Evolutionary conservation across 2,113 vertebrate species (phyloP), one percentile per base, ranked within the genome.

Genomic region (Nycticorax nycticorax): DNA sequence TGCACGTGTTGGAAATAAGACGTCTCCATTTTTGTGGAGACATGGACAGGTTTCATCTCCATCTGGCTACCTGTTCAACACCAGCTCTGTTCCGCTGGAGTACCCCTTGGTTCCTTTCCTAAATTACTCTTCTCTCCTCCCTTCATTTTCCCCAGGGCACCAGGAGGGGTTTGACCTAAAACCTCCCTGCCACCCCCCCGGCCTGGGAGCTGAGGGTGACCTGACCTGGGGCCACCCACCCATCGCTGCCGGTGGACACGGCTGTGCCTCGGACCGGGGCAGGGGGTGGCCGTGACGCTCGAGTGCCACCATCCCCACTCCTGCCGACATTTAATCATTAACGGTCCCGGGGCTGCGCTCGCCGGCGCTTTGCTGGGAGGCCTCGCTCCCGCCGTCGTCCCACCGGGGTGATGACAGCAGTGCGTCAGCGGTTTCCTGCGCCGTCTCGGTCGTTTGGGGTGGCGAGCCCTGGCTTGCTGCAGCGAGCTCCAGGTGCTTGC

Each of bases 221-320:
- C 48, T 56, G 41, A 28, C 27, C 41, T 10, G 19, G 18, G 41
- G 28, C 50, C 10, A 26, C 19, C 28, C 23, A 7, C 12, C 21
- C 0, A 1, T 50, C 1, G 1, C 13, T 57, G 56, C 32, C 0
- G 2, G 50, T 21, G 20, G 37, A 28, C 43, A 4, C 0, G 1
- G 62, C 89, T 3, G 2, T 37, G 43, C 18, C 23, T 48, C 19
- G 11, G 32, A 21, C 41, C 23, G 26, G 32, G 22, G 22, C 19
- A 1, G 2, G 15, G 24, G n/a, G 10, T 8, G 2, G 18, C 53
- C 6, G 1, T 30, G 28, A 15, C 2, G 0, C 60, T 45, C 8
- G 0, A 28, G 37, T 4, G 62, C 47, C 9, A 14, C 1, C 0
- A 8, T 33, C 68, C 37, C 20, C 20, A 4, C n/a, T 48, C 55